Evolutionary conservation across 1,140 invertebrate genomes (phyloP).

Genomic region (Trialeurodes vaporariorum): DNA sequence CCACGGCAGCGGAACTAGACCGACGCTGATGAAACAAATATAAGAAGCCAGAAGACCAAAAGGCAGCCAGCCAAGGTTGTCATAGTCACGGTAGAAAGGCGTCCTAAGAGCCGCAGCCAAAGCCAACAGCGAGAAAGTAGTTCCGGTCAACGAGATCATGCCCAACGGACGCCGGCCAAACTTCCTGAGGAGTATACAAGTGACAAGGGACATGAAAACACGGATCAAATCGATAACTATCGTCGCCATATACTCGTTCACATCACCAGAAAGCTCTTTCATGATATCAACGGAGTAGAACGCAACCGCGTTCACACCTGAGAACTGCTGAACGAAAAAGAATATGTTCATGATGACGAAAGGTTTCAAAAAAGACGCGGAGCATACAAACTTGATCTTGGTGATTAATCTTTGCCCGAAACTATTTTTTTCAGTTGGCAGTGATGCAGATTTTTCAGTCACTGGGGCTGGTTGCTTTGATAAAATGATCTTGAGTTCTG

Average conservation of each 20-base stretch:
- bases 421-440: constrained; percentile 26
- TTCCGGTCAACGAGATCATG: constrained; percentile 44
- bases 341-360: constrained; percentile 45
- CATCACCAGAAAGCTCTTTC: constrained; percentile 39
- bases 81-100: not conserved
- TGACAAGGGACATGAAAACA: constrained; percentile 43
- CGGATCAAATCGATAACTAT: constrained; percentile 55
- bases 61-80: constrained; percentile 36
- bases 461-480: constrained; percentile 16
- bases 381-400: not conserved
- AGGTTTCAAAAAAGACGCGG: constrained; percentile 38
- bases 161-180: constrained; percentile 43
- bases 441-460: constrained; percentile 11
- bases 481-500: constrained; percentile 33
- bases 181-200: constrained; percentile 44
- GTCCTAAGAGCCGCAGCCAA: constrained; percentile 32
- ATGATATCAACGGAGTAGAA: constrained; percentile 52
- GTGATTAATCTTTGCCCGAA: not conserved
- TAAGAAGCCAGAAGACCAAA: constrained; percentile 42
- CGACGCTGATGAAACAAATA: constrained; percentile 43
- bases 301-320: constrained; percentile 53
- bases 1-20: constrained; percentile 54
- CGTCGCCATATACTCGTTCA: constrained; percentile 46
- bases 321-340: constrained; percentile 48
- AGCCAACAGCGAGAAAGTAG: constrained; percentile 39